A percentile compares a stretch with the other conserved stretches of the same genome.
Evolutionary conservation across 2,113 vertebrate genomes (phyloP).

Genomic region (Protomyctophum bolini): DNA sequence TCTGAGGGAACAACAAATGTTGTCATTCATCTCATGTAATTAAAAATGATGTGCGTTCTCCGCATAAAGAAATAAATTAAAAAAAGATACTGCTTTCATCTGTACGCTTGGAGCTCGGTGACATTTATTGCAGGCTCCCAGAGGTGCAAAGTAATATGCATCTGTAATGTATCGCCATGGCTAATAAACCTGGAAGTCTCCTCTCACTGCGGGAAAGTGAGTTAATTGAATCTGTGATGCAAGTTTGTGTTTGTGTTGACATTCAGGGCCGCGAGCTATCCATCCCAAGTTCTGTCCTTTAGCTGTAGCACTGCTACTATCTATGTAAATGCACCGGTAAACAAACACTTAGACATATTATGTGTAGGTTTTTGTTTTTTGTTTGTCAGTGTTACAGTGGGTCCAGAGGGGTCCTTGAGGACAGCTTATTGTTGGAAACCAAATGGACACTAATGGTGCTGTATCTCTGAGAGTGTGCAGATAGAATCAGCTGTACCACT

Average conservation of each 20-base stretch:
- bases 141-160: slow-evolving; percentile 54
- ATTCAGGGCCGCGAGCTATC: slow-evolving; percentile 22
- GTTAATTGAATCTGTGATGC: slow-evolving; percentile 35
- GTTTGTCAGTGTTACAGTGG: no score
- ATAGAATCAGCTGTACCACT: no score
- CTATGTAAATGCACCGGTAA: not conserved
- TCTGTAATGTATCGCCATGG: slow-evolving; percentile 8
- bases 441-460: no score
- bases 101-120: slow-evolving; percentile 30
- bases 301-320: no score
- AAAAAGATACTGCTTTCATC: slow-evolving; percentile 35
- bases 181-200: slow-evolving; percentile 4
- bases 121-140: slow-evolving; percentile 43
- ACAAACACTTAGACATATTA: not conserved
- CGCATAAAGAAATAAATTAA: slow-evolving; percentile 50
- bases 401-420: no score
- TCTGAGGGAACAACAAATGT: slow-evolving; percentile 26
- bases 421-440: no score
- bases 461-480: no score
- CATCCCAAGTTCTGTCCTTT: slow-evolving; percentile 26
- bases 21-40: slow-evolving; percentile 53
- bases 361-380: no score
- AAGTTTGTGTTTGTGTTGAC: slow-evolving; percentile 35
- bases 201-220: slow-evolving; percentile 20
- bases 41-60: slow-evolving; percentile 43